Percentiles rank a stretch among this genome's conserved stretches.
These are phyloP conservation scores for Oreotragus oreotragus DNA, from an alignment of 2,113 vertebrate genomes.

Conservation along the genomic window DNA sequence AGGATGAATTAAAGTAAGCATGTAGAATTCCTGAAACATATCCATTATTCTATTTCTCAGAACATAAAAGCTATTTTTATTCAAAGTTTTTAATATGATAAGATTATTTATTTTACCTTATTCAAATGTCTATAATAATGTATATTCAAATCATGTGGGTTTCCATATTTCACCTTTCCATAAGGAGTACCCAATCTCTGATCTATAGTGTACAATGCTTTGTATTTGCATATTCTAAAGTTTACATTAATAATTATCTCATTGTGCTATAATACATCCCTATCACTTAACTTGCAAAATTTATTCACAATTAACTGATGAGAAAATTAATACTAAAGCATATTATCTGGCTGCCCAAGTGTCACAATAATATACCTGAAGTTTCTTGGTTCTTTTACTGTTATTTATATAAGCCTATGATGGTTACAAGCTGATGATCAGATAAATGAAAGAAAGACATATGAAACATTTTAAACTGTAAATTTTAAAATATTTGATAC, in stretches of 20 bases:
- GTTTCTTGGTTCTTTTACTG: neutral
- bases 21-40: neutral
- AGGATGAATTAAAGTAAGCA: neutral
- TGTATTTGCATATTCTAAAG: neutral
- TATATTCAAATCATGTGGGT: neutral
- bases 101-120: neutral
- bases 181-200: neutral
- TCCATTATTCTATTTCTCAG: neutral
- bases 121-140: neutral
- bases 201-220: neutral
- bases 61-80: neutral
- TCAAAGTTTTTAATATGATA: neutral
- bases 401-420: neutral
- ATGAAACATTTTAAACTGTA: neutral
- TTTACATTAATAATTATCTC: constrained; percentile 6
- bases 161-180: neutral
- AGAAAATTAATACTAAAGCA: neutral
- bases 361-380: neutral
- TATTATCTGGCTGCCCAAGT: neutral
- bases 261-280: neutral
- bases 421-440: neutral
- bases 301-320: neutral
- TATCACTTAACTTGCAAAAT: constrained; percentile 12
- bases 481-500: neutral
- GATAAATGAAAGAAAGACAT: neutral